Conservation (phyloP, 2,888 invertebrate species). For the Limenitis camilla region DNA sequence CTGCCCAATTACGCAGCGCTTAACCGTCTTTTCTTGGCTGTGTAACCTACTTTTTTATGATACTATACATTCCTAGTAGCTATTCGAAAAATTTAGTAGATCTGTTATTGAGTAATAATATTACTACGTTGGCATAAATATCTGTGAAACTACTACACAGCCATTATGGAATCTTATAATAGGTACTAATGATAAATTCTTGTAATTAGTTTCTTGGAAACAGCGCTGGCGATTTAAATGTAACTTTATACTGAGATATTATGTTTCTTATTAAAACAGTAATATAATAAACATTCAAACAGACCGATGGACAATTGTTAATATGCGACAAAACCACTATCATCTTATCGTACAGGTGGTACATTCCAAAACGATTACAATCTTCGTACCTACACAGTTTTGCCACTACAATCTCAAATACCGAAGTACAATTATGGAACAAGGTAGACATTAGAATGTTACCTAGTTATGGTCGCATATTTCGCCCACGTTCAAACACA, state of each 20-base stretch:
- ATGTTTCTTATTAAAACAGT: not conserved
- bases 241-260: not conserved
- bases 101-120: too few relatives aligned
- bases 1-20: not conserved
- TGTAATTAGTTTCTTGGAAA: too few relatives aligned
- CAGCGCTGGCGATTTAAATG: too few relatives aligned
- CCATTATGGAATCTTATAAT: too few relatives aligned
- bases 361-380: constrained; percentile 52
- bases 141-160: too few relatives aligned
- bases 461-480: constrained; percentile 44
- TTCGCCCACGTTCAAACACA: constrained; percentile 60
- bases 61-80: too few relatives aligned
- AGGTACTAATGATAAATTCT: too few relatives aligned
- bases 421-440: constrained; percentile 35
- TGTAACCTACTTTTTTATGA: too few relatives aligned
- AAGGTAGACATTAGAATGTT: constrained; percentile 45
- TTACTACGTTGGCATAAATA: too few relatives aligned
- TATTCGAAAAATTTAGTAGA: too few relatives aligned
- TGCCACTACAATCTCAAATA: constrained; percentile 30
- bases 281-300: not conserved
- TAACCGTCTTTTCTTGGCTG: not conserved
- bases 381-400: constrained; percentile 36
- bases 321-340: constrained; percentile 34
- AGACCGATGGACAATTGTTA: not conserved
- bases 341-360: constrained; percentile 55